Conservation (phyloP, 2,888 invertebrate species). For the Onchidella celtica region DNA sequence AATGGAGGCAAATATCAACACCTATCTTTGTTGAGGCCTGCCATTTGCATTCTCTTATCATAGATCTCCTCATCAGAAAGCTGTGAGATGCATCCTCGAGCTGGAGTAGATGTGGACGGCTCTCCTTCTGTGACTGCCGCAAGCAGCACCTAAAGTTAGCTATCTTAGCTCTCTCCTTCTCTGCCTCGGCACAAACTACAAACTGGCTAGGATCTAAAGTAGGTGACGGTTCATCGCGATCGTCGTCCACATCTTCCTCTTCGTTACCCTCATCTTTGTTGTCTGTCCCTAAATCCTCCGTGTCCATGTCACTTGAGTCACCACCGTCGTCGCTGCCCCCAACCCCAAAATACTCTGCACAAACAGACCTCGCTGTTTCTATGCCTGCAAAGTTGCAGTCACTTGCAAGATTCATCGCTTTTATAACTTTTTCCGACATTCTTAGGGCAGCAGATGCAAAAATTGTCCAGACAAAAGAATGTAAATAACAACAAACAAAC, state of each 20-base stretch:
- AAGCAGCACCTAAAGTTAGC: not conserved
- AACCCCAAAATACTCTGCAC: no score
- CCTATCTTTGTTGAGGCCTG: not conserved
- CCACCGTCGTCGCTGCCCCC: no score
- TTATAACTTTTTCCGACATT: no score
- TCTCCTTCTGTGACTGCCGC: not conserved
- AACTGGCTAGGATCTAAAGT: not conserved
- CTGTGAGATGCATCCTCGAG: not conserved
- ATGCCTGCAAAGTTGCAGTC: no score
- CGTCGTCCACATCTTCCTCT: not conserved
- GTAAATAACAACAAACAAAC: no score
- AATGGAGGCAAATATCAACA: no score
- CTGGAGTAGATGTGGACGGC: not conserved
- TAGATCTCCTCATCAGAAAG: not conserved
- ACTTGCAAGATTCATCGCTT: no score
- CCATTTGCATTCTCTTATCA: not conserved
- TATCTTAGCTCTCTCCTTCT: not conserved
- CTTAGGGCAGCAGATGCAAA: no score
- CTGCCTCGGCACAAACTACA: not conserved
- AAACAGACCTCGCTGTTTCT: no score
- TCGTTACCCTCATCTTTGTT: not conserved
- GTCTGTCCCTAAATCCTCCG: no score
- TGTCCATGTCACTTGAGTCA: no score
- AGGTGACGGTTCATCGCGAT: not conserved
- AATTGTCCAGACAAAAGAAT: no score